A percentile compares a stretch with the other conserved stretches of the same genome.
phyloP scores from a whole-genome alignment of 1,140 invertebrate species.

The Drosophila asahinai region DNA sequence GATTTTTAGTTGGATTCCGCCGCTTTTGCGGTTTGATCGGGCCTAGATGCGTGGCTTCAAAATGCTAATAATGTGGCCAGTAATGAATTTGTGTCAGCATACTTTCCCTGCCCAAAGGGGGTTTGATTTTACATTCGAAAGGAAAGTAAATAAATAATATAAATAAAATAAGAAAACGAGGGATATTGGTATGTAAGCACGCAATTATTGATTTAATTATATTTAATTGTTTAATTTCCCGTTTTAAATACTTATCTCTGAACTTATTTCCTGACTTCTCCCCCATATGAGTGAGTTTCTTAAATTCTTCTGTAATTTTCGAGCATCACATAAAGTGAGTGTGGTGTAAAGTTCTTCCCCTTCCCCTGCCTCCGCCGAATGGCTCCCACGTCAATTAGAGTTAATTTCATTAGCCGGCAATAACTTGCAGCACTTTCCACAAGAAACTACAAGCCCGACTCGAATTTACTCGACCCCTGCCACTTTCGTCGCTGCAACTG shows the following conservation, averaged over 20 bases:
- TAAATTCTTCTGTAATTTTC: conserved; percentile 1
- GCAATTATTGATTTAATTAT: too few relatives aligned
- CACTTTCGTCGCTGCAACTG: conserved; percentile 5
- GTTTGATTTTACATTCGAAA: too few relatives aligned
- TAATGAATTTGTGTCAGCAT: conserved; percentile 15
- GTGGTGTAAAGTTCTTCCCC: background rate
- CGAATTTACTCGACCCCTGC: conserved; percentile 17
- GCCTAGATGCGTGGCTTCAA: conserved; percentile 19
- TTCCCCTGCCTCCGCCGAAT: background rate
- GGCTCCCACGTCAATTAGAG: conserved; percentile 77
- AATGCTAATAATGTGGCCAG: conserved; percentile 46
- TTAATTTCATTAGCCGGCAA: conserved; percentile 81
- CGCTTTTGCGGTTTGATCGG: conserved; percentile 34
- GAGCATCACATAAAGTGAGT: conserved; percentile 7
- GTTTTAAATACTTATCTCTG: background rate
- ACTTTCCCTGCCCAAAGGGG: background rate
- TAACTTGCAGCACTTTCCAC: conserved; percentile 76
- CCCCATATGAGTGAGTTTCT: background rate
- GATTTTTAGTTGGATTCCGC: conserved; percentile 52
- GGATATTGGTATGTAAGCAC: too few relatives aligned
- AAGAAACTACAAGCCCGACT: conserved; percentile 50
- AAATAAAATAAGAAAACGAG: too few relatives aligned
- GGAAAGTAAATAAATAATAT: too few relatives aligned
- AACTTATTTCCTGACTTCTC: background rate
- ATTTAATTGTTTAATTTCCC: too few relatives aligned